Conservation (phyloP, 2,113 vertebrate species). For the Rafetus swinhoei region DNA sequence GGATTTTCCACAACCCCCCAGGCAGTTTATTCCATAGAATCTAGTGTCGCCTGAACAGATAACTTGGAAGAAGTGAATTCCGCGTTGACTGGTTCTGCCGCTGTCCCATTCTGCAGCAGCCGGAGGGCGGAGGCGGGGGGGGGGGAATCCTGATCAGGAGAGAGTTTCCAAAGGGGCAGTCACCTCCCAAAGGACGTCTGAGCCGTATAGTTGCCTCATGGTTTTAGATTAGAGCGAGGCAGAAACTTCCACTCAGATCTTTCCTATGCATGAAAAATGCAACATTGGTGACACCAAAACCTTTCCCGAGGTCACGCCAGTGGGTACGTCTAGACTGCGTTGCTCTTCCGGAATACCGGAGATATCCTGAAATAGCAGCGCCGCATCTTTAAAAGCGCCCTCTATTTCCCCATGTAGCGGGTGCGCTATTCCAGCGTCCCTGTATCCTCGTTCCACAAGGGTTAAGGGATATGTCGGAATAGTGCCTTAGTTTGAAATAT, state of each 20-base stretch:
- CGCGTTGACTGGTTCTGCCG: not conserved
- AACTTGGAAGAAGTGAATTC: not conserved
- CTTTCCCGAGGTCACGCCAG: not conserved
- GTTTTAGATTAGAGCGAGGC: not conserved
- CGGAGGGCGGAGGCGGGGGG: too few species aligned
- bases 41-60: not conserved
- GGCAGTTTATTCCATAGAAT: too few species aligned
- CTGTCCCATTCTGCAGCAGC: not conserved
- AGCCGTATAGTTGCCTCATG: not conserved
- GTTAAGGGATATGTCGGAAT: too few species aligned
- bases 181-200: not conserved
- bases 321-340: too few species aligned
- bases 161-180: not conserved
- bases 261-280: not conserved
- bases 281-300: not conserved
- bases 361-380: too few species aligned
- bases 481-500: too few species aligned
- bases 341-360: too few species aligned
- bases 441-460: too few species aligned
- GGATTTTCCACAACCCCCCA: too few species aligned
- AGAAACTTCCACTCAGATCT: not conserved
- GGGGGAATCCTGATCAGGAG: not conserved
- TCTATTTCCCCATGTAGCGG: too few species aligned
- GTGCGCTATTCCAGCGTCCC: too few species aligned
- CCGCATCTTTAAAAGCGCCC: too few species aligned